Base-by-base conservation (phyloP, 2,888 invertebrate genomes). In the Meteorus cinctellus region DNA sequence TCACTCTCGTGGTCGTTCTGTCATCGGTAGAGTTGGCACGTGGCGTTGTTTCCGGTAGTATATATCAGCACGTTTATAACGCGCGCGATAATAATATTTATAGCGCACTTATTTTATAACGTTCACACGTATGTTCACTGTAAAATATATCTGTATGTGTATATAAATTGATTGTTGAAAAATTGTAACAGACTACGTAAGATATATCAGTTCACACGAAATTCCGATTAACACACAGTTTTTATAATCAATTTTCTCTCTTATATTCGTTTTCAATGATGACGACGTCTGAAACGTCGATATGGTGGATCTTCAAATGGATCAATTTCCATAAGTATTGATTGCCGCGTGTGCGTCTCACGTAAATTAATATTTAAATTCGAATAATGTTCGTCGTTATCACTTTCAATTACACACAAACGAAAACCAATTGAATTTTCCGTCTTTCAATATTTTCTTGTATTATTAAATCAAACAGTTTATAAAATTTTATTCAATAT, bases 221-320 rank as follows among this genome's bases (percentile, higher is more conserved):
- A 55, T 55, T 8, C 8, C 24, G 19, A 55, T 24, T 1, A 19
- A 55, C 24, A 24, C 55, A 55, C 55, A 55, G 55, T 55, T 55
- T 48, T 16, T 48, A 48, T 48, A 16, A 48, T n/a, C 14, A n/a
- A 19, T 19, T 55, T 55, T 55, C 24, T 6, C 16, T 51, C 4
- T 51, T 51, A 10, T 55, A 4, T 8, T 24, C 16, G n/a, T 55
- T 55, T 8, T 55, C 29, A 78, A 72, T 79, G 78, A 70, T 78
- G 73, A 79, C 87, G 87, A 77, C 88, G 85, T 81, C 87, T 84
- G 73, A 83, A 85, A 76, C 86, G 86, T 77, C 86, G 79, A 79
- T 85, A 85, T 24, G 88, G 87, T 81, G 88, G 88, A 85, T 88
- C 87, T 81, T 87, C 87, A 84, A 85, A 85, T 81, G 88, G 87